Evolutionary conservation across 2,797 vertebrate genomes (phyloP).

Genomic region (Platyrinchus mystaceus): DNA sequence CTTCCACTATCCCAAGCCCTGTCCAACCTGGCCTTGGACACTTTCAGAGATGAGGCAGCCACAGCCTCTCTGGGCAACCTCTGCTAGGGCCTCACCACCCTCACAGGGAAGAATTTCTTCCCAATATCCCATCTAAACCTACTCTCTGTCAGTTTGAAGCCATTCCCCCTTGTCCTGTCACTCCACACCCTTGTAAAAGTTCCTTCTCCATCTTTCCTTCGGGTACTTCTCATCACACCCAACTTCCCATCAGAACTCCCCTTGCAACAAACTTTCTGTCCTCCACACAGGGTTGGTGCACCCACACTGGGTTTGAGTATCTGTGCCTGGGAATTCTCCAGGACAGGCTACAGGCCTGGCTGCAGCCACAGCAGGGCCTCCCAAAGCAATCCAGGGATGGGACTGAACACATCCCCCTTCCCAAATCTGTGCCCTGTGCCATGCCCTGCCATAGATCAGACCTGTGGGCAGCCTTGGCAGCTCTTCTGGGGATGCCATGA

Average conservation of each 20-base stretch:
- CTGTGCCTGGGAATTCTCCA: not conserved
- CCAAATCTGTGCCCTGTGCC: not conserved
- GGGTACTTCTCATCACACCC: not conserved
- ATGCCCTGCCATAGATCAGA: not conserved
- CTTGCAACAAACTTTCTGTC: not conserved
- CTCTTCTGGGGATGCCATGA: not conserved
- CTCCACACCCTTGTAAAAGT: not conserved
- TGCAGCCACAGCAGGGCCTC: not conserved
- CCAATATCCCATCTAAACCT: not conserved
- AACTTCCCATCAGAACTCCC: not conserved
- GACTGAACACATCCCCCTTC: no score
- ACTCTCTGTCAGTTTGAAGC: not conserved
- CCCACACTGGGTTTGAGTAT: not conserved
- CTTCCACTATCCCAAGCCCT: not conserved
- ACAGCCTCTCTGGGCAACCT: not conserved
- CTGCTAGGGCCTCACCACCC: not conserved
- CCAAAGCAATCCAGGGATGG: fast-evolving
- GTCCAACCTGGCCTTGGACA: not conserved
- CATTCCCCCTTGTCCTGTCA: not conserved
- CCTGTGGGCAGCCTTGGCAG: not conserved
- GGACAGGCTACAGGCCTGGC: not conserved
- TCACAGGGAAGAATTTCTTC: not conserved
- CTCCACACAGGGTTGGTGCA: not conserved
- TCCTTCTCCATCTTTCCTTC: not conserved
- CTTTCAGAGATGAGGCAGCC: not conserved